Base-by-base conservation (phyloP, 1,140 invertebrate species). In the Drosophila ogumai region DNA sequence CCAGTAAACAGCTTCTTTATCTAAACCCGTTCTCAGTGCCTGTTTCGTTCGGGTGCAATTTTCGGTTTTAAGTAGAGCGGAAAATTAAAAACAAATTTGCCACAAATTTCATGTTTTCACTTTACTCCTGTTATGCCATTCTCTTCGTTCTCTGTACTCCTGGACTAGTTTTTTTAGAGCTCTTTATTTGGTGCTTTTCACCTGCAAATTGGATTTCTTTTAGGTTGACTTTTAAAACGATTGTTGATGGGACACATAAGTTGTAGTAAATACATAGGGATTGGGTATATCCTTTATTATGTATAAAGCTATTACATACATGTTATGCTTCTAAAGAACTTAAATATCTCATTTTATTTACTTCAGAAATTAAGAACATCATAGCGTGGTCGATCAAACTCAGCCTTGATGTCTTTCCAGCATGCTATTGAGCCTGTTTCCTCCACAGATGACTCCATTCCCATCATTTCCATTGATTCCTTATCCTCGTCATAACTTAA, bases 1-100 rank as follows among this genome's bases (percentile, higher is more conserved):
- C 31, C 56, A 50, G 84, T 77, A 90, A 90, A 80, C 73, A 84
- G 76, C 73, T 88, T 77, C 84, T 80, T 87, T 87, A 87, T 81
- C 84, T 81, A 84, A 75, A 63, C 57, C 85, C 81, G 65, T 80
- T 80, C 50, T 59, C 32, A 7, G 25, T 72, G 43, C 54, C n/a
- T 19, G 64, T 44, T 55, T 31, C 32, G 52, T 69, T 44, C 32
- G 58, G 65, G 52, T 56, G 73, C 64, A 84, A 87, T 87, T 88
- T 87, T 90, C 80, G 66, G 64, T 68, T 80, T 74, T 75, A 88
- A 84, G 80, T 88, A 88, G 84, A 88, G 85, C 85, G 85, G 77
- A 90, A 88, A 88, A 88, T 88, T 90, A 90, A 84, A 90, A 90
- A 90, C 81, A 88, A 88, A 84, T 88, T 88, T 88, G 61, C 64